Evolutionary conservation across 2,113 vertebrate genomes (phyloP).

Genomic region (Corapipo altera): DNA sequence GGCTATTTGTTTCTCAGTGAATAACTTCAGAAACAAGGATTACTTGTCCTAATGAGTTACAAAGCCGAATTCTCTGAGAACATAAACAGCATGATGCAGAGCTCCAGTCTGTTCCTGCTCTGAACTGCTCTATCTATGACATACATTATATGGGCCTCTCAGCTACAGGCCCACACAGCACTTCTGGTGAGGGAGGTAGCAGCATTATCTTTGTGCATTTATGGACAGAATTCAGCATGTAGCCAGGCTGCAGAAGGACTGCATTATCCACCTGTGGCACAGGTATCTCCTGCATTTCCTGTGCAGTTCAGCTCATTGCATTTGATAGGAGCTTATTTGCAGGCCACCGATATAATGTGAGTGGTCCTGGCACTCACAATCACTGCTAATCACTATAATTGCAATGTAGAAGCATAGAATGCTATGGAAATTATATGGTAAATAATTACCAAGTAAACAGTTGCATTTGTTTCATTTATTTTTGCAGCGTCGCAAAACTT

Average conservation of each 20-base stretch:
- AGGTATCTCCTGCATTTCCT: slow-evolving; percentile 19
- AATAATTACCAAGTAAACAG: slow-evolving; percentile 40
- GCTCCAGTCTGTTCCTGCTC: neutral
- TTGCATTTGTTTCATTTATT: slow-evolving; percentile 11
- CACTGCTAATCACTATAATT: slow-evolving; percentile 59
- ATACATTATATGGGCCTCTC: neutral
- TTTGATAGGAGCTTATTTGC: slow-evolving; percentile 48
- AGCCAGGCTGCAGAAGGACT: neutral
- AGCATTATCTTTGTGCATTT: neutral
- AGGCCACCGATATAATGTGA: slow-evolving; percentile 34
- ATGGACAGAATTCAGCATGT: neutral
- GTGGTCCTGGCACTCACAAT: slow-evolving; percentile 15
- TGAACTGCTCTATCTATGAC: neutral
- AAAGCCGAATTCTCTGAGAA: neutral
- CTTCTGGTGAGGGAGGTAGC: neutral
- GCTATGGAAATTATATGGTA: slow-evolving; percentile 38
- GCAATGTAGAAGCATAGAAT: neutral
- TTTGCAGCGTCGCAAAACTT: neutral
- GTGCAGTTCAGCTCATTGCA: slow-evolving; percentile 30
- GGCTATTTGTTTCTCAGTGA: neutral
- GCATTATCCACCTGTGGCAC: neutral
- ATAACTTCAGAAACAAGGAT: neutral
- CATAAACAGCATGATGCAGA: neutral
- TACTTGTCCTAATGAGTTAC: neutral
- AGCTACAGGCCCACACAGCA: neutral